Conservation (phyloP, 2,888 invertebrate species). For the Ophion slaviceki region DNA sequence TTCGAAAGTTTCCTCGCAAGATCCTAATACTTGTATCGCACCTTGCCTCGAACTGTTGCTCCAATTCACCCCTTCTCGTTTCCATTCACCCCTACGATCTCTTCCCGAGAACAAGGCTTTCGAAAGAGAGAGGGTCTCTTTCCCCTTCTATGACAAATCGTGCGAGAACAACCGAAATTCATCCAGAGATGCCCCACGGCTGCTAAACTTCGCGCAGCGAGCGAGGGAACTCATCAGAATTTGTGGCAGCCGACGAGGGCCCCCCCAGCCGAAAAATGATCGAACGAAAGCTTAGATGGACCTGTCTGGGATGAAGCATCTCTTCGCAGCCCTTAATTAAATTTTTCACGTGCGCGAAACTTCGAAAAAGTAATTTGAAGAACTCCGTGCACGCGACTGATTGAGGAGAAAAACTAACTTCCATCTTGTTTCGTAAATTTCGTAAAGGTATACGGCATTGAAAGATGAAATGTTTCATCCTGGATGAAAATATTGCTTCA, state of each 20-base stretch:
- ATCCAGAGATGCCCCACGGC: conserved; percentile 45
- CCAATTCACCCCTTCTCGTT: conserved; percentile 23
- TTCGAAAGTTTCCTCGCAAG: conserved; percentile 30
- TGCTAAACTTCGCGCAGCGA: conserved; percentile 59
- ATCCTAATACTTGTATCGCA: not conserved
- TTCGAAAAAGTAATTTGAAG: conserved; percentile 37
- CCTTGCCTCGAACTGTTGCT: conserved; percentile 14
- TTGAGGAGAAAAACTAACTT: conserved; percentile 12
- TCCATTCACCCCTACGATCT: conserved; percentile 20
- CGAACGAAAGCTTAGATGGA: conserved; percentile 20
- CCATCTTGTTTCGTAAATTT: not conserved
- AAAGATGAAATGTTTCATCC: not conserved
- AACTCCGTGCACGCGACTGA: conserved; percentile 8
- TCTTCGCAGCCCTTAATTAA: conserved; percentile 72
- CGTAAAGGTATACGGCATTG: not conserved
- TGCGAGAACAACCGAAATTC: conserved; percentile 64
- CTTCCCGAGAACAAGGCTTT: not conserved
- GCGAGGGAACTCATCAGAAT: conserved; percentile 41
- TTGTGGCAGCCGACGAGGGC: conserved; percentile 20
- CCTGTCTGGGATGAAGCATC: conserved; percentile 69
- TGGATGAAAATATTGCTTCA: no score
- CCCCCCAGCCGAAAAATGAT: conserved; percentile 10
- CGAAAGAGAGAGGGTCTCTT: conserved; percentile 40
- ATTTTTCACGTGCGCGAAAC: conserved; percentile 68
- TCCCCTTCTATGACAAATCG: conserved; percentile 69